Base-by-base conservation (phyloP, 2,888 invertebrate genomes). In the Salticus scenicus region DNA sequence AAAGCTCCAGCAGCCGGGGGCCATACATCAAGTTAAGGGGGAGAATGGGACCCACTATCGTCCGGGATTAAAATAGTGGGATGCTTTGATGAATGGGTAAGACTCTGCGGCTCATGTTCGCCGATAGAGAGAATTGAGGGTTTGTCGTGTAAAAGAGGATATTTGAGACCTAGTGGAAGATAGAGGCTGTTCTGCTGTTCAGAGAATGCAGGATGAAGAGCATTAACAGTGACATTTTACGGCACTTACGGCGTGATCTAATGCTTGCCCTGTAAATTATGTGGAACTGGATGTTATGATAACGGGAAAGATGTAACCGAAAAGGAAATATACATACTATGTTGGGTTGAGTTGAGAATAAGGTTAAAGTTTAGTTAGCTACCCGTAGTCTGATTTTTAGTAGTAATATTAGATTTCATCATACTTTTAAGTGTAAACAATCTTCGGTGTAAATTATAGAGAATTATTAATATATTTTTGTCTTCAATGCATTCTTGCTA, bases 1-100 rank as follows among this genome's bases (percentile, higher is more conserved):
- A 79, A 64, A 71, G 78, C 78, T 79, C 63, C 64, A 24, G 31
- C 51, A 30, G 57, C 17, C 41, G 51, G 83, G 66, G 67, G 47
- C 83, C 31, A 77, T 84, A 69, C 77, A 73, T 84, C 83, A 77
- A 77, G 77, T 42, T 20, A 57, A 24, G 57, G 57, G 57, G 57
- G 12, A 41, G 77, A 73, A 71, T 75, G 71, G 67, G 24, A 57
- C 24, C 57, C 81, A 41, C 81, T 70, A 77, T 82, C 81, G 72
- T 57, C 17, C 28, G 7, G 83, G 82, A 83, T 83, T 83, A 83
- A 83, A 84, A 84, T 77, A 84, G 77, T 57, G 83, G 66, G 51
- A 30, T 12, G 42, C 51, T 28, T 47, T 69, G 83, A 84, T 83
- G 42, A 67, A 83, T 84, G 73, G 70, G 8, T 8, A 17, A 37